Evolutionary conservation across 2,113 vertebrate genomes (phyloP).

Genomic region (Brienomyrus longianalis): DNA sequence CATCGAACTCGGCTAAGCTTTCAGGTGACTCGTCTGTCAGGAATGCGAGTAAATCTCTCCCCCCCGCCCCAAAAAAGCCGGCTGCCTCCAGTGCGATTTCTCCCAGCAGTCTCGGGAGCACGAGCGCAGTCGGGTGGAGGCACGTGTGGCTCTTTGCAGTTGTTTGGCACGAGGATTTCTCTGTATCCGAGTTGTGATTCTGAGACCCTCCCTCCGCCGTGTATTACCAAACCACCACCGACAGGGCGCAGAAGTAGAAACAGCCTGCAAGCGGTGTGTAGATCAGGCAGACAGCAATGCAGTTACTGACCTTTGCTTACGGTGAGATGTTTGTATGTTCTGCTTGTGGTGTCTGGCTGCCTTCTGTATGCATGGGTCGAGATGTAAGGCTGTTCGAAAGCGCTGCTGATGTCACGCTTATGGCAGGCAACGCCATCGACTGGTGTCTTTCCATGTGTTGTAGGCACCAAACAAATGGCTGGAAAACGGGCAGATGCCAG

Average conservation of each 20-base stretch:
- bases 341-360: neutral
- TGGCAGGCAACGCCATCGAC: neutral
- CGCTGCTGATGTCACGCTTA: neutral
- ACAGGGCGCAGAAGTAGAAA: neutral
- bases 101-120: neutral
- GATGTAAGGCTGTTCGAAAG: neutral
- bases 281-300: neutral
- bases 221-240: neutral
- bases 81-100: neutral
- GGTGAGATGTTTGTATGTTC: neutral
- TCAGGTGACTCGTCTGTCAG: neutral
- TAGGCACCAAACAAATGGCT: neutral
- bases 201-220: neutral
- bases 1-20: neutral
- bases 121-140: neutral
- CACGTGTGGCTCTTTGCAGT: neutral
- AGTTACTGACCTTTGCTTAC: neutral
- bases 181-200: neutral
- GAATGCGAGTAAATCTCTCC: neutral
- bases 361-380: neutral
- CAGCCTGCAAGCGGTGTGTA: no score
- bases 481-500: neutral
- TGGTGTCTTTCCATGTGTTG: neutral
- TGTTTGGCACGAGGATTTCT: neutral
- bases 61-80: neutral